phyloP scores from a whole-genome alignment of 1,140 invertebrate species.

The Idris sp. region DNA sequence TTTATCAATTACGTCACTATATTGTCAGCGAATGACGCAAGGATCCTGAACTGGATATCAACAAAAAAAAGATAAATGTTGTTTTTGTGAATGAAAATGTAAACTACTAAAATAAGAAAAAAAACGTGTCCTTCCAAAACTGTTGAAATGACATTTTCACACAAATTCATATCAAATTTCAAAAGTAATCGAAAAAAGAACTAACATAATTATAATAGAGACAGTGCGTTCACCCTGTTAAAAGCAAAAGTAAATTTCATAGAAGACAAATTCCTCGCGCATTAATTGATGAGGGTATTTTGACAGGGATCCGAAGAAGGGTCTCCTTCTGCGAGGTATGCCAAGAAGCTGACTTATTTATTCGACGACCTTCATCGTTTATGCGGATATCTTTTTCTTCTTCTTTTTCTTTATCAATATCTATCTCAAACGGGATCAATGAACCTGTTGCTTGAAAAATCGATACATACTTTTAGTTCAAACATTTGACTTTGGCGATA shows the following conservation, averaged over 20 bases:
- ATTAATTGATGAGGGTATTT: conserved; percentile 48
- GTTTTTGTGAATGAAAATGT: too few relatives aligned
- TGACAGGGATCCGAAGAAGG: conserved; percentile 23
- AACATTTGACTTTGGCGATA: not conserved
- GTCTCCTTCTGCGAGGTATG: conserved; percentile 32
- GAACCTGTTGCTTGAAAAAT: conserved; percentile 29
- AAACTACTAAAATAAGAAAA: too few relatives aligned
- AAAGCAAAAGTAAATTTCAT: conserved; percentile 47
- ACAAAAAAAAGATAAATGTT: not conserved
- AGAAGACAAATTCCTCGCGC: conserved; percentile 35
- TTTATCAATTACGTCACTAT: conserved; percentile 13
- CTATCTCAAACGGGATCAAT: conserved; percentile 49
- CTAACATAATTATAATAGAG: not conserved
- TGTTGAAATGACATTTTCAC: too few relatives aligned
- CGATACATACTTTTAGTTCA: conserved; percentile 22
- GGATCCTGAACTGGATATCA: not conserved
- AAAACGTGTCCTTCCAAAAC: too few relatives aligned
- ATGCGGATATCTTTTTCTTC: too few relatives aligned
- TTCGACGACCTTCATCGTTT: conserved; percentile 44
- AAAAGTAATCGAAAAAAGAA: conserved; percentile 10
- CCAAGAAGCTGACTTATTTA: conserved; percentile 45
- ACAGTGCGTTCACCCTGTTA: conserved; percentile 38
- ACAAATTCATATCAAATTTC: too few relatives aligned
- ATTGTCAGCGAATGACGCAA: conserved; percentile 1
- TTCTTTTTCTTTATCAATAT: conserved; percentile 43